Evolutionary conservation across 2,113 vertebrate species (phyloP).

Genomic region (Petrocephalus microphthalmus): DNA sequence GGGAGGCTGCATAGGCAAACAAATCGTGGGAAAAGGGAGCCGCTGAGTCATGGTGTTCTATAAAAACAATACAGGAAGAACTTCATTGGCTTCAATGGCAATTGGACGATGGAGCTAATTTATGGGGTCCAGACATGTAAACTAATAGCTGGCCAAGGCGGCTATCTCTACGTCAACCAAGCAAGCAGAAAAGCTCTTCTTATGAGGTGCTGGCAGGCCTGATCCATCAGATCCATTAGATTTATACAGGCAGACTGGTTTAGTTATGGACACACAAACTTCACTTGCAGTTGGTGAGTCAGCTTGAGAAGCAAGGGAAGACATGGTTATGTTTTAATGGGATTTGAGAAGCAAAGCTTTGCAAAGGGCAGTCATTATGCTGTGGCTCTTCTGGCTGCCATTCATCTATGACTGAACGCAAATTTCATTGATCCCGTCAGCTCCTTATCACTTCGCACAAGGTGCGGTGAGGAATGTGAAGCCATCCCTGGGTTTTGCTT

Average conservation of each 20-base stretch:
- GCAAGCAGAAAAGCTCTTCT: background rate
- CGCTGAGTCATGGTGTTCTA: background rate
- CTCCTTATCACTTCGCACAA: background rate
- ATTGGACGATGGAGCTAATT: background rate
- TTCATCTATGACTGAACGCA: background rate
- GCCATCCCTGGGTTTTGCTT: background rate
- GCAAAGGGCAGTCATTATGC: background rate
- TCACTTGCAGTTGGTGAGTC: background rate
- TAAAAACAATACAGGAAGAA: background rate
- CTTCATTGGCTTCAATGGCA: background rate
- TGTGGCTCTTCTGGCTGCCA: background rate
- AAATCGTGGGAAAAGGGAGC: background rate
- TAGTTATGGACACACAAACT: background rate
- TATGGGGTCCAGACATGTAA: background rate
- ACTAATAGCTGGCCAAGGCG: background rate
- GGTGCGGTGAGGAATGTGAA: background rate
- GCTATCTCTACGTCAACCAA: background rate
- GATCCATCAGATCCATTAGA: background rate
- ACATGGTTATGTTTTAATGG: background rate
- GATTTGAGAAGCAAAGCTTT: background rate
- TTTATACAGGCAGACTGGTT: background rate
- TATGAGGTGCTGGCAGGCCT: background rate
- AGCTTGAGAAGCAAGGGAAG: background rate
- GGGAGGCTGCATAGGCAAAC: background rate
- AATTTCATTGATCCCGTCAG: background rate